Evolutionary conservation across 2,888 invertebrate genomes (phyloP).

Genomic region (Pharmacophagus antenor): DNA sequence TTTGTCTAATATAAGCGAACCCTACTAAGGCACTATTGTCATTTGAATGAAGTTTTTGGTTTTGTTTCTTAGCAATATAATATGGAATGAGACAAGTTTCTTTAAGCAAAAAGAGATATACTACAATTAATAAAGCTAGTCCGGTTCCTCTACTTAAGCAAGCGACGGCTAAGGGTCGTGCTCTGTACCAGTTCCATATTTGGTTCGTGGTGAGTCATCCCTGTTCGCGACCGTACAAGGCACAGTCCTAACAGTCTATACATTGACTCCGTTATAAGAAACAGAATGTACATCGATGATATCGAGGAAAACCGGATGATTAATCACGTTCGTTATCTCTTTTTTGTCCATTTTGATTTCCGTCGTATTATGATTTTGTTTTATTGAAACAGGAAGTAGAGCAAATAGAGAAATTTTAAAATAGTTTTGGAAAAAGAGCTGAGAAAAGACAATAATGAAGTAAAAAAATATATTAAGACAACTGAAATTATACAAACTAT

Average conservation of each 20-base stretch:
- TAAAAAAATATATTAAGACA: no score
- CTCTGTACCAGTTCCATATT: conserved; percentile 49
- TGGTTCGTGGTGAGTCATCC: conserved; percentile 57
- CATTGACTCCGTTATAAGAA: conserved; percentile 21
- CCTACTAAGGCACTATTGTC: no score
- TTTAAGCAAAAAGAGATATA: conserved; percentile 29
- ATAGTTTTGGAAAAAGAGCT: no score
- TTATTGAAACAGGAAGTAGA: conserved; percentile 36
- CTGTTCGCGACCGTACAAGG: conserved; percentile 31
- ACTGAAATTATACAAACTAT: no score
- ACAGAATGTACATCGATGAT: conserved; percentile 14
- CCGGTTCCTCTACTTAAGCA: conserved; percentile 47
- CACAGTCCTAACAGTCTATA: conserved; percentile 4
- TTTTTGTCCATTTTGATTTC: conserved; percentile 12
- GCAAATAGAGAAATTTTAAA: no score
- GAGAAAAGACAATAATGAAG: no score
- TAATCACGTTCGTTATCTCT: conserved; percentile 9
- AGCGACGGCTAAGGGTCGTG: conserved; percentile 39
- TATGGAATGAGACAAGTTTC: conserved; percentile 16
- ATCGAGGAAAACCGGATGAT: conserved; percentile 25
- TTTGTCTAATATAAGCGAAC: neutral
- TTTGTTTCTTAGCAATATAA: conserved; percentile 11
- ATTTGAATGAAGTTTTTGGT: neutral
- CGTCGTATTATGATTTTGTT: conserved; percentile 7
- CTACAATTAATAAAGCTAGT: conserved; percentile 35